Conservation (phyloP, 2,113 vertebrate genomes). For the Sturnira hondurensis region DNA sequence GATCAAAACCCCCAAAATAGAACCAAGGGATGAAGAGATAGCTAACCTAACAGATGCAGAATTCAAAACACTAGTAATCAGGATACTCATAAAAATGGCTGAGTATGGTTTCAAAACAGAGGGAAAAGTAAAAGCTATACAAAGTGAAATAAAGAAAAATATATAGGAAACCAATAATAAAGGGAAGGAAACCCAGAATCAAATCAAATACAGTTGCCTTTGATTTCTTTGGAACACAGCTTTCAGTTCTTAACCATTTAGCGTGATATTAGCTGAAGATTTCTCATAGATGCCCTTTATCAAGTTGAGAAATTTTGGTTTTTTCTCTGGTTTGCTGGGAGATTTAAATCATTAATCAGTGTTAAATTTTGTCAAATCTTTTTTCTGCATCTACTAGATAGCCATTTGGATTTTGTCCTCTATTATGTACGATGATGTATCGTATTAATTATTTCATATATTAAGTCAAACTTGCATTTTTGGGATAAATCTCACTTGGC, state of each 20-base stretch:
- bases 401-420: neutral
- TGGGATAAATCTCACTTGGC: neutral
- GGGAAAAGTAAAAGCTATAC: no score
- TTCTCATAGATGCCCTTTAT: neutral
- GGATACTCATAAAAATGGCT: no score
- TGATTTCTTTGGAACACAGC: neutral
- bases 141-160: no score
- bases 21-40: no score
- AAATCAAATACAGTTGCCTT: neutral
- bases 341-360: constrained; percentile 14
- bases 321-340: neutral
- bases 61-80: no score
- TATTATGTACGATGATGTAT: neutral
- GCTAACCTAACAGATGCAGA: no score
- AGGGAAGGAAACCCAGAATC: no score
- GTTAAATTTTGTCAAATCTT: neutral
- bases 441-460: neutral
- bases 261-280: neutral
- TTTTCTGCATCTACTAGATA: neutral
- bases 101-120: no score
- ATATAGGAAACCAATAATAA: no score
- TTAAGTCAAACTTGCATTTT: neutral
- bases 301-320: neutral
- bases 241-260: neutral
- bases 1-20: no score